phyloP scores from a whole-genome alignment of 2,888 invertebrate species.

The Drosophila merina region DNA sequence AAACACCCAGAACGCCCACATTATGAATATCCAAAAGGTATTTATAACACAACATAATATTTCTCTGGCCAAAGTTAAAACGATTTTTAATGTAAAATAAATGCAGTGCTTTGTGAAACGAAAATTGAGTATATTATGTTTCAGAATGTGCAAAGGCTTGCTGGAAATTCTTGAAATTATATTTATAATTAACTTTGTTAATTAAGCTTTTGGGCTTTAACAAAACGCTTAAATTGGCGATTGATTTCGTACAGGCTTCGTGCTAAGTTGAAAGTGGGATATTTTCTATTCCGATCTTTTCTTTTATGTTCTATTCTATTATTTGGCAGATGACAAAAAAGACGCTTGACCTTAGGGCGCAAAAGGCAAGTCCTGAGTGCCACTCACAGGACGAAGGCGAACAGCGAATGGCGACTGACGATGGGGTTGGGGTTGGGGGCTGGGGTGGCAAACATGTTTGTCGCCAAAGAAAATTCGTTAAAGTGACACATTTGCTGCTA shows the following conservation, averaged over 20 bases:
- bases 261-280: slow-evolving; percentile 57
- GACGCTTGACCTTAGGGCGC: slow-evolving; percentile 71
- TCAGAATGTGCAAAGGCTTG: not conserved
- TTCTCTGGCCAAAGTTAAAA: not conserved
- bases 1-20: not conserved
- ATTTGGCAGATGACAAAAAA: slow-evolving; percentile 65
- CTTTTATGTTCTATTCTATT: slow-evolving; percentile 40
- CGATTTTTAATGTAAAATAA: slow-evolving; percentile 2
- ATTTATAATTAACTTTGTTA: not conserved
- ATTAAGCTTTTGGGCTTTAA: not conserved
- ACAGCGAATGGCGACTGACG: not conserved
- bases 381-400: slow-evolving; percentile 45
- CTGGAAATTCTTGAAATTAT: not conserved
- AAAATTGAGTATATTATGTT: not conserved
- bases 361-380: slow-evolving; percentile 50
- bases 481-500: slow-evolving; percentile 55
- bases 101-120: not conserved
- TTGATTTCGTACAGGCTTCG: slow-evolving; percentile 13
- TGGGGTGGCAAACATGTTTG: slow-evolving; percentile 14
- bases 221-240: not conserved
- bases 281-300: slow-evolving; percentile 14
- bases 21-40: not conserved
- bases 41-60: not conserved
- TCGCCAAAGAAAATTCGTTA: slow-evolving; percentile 51
- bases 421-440: not conserved